Conservation (phyloP, 1,140 invertebrate genomes). For the Drosophila pachea region DNA sequence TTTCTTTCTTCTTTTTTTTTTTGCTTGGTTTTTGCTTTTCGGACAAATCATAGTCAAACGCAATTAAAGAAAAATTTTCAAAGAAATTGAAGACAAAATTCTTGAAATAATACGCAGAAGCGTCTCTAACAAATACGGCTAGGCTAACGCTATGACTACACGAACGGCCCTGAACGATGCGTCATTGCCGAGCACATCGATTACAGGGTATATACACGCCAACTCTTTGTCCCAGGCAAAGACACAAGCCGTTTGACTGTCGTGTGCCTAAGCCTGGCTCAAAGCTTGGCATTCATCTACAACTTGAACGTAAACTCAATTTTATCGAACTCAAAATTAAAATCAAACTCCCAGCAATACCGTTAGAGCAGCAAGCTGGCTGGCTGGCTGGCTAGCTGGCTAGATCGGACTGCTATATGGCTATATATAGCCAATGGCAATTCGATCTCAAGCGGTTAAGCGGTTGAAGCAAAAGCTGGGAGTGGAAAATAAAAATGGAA, state of each 20-base stretch:
- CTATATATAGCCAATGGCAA: no score
- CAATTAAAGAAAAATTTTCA: slow-evolving; percentile 79
- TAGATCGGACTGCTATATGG: no score
- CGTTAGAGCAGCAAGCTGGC: slow-evolving; percentile 20
- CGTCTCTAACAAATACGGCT: slow-evolving; percentile 49
- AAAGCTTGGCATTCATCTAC: slow-evolving; percentile 15
- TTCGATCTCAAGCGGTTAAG: slow-evolving; percentile 19
- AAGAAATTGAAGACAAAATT: slow-evolving; percentile 79
- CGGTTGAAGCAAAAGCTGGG: slow-evolving; percentile 9
- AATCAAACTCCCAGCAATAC: slow-evolving; percentile 16
- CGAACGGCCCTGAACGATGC: slow-evolving; percentile 25
- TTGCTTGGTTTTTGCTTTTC: slow-evolving; percentile 59
- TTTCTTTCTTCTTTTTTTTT: slow-evolving; percentile 51
- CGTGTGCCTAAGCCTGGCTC: slow-evolving; percentile 52
- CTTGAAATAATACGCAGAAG: slow-evolving; percentile 75
- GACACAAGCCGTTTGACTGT: slow-evolving; percentile 71
- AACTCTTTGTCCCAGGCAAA: slow-evolving; percentile 38
- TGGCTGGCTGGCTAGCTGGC: neutral
- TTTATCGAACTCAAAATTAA: slow-evolving; percentile 4
- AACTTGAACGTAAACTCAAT: neutral
- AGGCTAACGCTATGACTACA: slow-evolving; percentile 40
- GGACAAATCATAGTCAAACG: slow-evolving; percentile 76
- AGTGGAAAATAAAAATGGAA: slow-evolving; percentile 4
- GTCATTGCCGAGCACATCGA: slow-evolving; percentile 11
- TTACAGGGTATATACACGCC: slow-evolving; percentile 3